Evolutionary conservation across 2,888 invertebrate genomes (phyloP), one percentile per base, ranked within the genome.

Genomic region (Sarcophaga rosellei): DNA sequence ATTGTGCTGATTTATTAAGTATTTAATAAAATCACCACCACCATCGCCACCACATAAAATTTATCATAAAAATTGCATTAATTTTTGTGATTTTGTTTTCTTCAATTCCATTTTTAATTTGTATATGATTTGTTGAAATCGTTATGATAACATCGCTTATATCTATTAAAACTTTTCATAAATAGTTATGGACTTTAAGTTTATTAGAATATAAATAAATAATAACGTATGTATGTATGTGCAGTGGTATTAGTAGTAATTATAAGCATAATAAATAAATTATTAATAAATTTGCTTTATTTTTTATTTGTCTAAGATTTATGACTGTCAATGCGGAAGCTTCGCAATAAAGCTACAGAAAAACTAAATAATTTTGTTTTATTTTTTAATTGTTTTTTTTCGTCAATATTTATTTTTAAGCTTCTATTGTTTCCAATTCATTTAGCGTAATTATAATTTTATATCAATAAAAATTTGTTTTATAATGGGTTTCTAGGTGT

Each of bases 21-120:
- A n/a, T n/a, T 1, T 35, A 57, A 17, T 23, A 35, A 6, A 35
- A 35, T 35, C 5, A 3, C 23, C 23, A 25, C 25, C 25, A 25
- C 25, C 17, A 45, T n/a, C n/a, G n/a, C 8, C 3, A 84, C 45
- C 20, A 5, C 44, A 57, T 21, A 47, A 63, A 15, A 68, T 85
- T 85, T 81, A 87, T 73, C 85, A 85, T 87, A 87, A 81, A 83
- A 76, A 84, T 87, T 87, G 85, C 87, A 85, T 87, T 87, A 87
- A 84, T 85, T 87, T 87, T 63, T 45, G n/a, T 59, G 20, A 61
- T 25, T 20, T 1, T n/a, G n/a, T 73, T 74, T 75, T 83, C 69
- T 47, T 53, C 6, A 47, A 25, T 47, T 53, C 21, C 2, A 23
- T 53, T 47, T 47, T 53, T 53, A 69, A 53, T 25, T 53, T 70